phyloP scores from a whole-genome alignment of 2,797 vertebrate genomes.

The Anableps anableps region DNA sequence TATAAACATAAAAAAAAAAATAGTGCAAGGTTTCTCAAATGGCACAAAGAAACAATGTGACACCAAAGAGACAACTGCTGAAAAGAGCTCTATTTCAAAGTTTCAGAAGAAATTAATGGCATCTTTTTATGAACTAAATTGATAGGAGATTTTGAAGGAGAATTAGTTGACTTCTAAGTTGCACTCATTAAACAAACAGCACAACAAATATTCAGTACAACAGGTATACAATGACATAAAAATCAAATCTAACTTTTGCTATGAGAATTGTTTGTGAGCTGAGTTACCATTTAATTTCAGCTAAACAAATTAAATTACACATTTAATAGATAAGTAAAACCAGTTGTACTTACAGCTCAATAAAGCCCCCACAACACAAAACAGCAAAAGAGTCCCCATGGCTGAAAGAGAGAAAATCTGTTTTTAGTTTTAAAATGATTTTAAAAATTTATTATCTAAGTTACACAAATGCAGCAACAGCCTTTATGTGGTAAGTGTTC shows the following conservation, averaged over 20 bases:
- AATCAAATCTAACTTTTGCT: background rate
- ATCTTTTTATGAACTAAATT: constrained; percentile 46
- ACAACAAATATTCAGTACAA: constrained; percentile 28
- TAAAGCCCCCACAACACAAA: constrained; percentile 57
- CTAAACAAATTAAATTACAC: background rate
- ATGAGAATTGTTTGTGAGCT: background rate
- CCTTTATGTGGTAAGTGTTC: constrained; percentile 9
- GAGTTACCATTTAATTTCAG: background rate
- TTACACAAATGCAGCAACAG: background rate
- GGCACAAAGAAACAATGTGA: constrained; percentile 49
- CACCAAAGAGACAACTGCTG: constrained; percentile 33
- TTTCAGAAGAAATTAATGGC: constrained; percentile 45
- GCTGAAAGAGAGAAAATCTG: constrained; percentile 55
- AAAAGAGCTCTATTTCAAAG: constrained; percentile 50
- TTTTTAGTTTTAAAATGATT: constrained; percentile 15
- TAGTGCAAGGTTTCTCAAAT: constrained; percentile 26
- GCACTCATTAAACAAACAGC: constrained; percentile 62
- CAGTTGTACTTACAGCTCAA: constrained; percentile 61
- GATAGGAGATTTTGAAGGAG: constrained; percentile 46
- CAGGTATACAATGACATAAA: constrained; percentile 66
- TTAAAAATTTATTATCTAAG: background rate
- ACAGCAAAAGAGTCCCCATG: constrained; percentile 64
- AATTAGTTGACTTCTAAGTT: constrained; percentile 50
- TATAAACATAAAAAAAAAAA: constrained; percentile 30
- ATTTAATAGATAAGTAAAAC: background rate